Conservation (phyloP, 2,888 invertebrate genomes). For the Microdon myrmicae region DNA sequence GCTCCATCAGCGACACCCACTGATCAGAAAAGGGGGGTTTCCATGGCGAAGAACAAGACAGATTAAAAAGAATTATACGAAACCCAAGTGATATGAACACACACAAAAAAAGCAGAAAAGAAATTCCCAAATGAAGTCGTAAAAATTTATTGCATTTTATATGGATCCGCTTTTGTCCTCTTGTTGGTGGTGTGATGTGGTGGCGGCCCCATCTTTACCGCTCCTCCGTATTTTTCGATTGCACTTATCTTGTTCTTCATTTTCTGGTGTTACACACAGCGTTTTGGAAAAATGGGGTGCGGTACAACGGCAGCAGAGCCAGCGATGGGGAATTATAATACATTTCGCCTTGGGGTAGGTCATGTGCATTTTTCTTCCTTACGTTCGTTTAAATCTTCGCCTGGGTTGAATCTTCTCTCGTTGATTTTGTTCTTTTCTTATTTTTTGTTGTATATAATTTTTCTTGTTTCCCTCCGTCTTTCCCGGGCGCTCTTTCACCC, state of each 20-base stretch:
- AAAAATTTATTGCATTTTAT: slow-evolving; percentile 52
- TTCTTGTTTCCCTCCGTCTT: neutral
- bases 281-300: slow-evolving; percentile 38
- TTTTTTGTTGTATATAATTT: slow-evolving; percentile 13
- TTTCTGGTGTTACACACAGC: slow-evolving; percentile 38
- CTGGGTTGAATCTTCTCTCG: slow-evolving; percentile 33
- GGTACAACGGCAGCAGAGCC: slow-evolving; percentile 37
- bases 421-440: too few relatives aligned
- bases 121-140: slow-evolving; percentile 50
- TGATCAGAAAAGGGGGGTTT: slow-evolving; percentile 18
- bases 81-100: slow-evolving; percentile 1
- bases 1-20: neutral
- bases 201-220: neutral
- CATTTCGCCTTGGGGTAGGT: slow-evolving; percentile 63
- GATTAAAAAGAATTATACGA: neutral
- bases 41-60: too few relatives aligned
- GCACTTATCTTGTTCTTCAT: slow-evolving; percentile 32
- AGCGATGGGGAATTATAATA: slow-evolving; percentile 58
- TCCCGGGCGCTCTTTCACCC: slow-evolving; percentile 18
- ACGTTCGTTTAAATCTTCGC: slow-evolving; percentile 10
- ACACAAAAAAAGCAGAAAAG: slow-evolving; percentile 2
- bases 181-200: slow-evolving; percentile 3
- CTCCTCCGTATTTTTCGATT: slow-evolving; percentile 19
- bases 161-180: slow-evolving; percentile 38
- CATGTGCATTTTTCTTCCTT: slow-evolving; percentile 55